phyloP scores from a whole-genome alignment of 2,113 vertebrate genomes.

The Beaufortia kweichowensis region DNA sequence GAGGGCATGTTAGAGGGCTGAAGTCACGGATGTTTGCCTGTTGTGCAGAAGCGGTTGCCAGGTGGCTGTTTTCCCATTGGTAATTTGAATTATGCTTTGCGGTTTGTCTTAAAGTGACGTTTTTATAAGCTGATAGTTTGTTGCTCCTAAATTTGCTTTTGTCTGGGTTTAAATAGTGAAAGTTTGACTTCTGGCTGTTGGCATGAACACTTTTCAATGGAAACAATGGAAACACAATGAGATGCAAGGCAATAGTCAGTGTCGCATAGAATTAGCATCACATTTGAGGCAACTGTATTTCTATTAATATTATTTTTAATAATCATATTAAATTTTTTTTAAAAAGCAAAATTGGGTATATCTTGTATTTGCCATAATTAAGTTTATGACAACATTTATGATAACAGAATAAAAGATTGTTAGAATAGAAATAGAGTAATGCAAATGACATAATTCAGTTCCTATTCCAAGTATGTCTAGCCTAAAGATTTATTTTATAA shows the following conservation, averaged over 20 bases:
- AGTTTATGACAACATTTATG: no score
- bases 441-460: neutral
- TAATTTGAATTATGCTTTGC: constrained; percentile 28
- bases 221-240: no score
- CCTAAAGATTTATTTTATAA: neutral
- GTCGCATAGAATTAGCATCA: no score
- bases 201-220: no score
- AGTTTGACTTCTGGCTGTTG: neutral
- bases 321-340: no score
- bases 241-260: no score
- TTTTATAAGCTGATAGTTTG: constrained; percentile 16
- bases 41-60: constrained; percentile 22
- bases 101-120: neutral
- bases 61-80: neutral
- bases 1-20: constrained; percentile 26
- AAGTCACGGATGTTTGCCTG: constrained; percentile 3
- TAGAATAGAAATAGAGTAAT: neutral
- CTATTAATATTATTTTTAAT: no score
- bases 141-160: constrained; percentile 1
- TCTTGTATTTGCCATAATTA: no score
- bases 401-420: no score
- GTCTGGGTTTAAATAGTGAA: neutral
- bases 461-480: neutral
- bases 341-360: no score
- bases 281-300: no score